These are phyloP conservation scores for Chrysemys picta DNA, from an alignment of 2,113 vertebrate genomes.

Conservation along the genomic window DNA sequence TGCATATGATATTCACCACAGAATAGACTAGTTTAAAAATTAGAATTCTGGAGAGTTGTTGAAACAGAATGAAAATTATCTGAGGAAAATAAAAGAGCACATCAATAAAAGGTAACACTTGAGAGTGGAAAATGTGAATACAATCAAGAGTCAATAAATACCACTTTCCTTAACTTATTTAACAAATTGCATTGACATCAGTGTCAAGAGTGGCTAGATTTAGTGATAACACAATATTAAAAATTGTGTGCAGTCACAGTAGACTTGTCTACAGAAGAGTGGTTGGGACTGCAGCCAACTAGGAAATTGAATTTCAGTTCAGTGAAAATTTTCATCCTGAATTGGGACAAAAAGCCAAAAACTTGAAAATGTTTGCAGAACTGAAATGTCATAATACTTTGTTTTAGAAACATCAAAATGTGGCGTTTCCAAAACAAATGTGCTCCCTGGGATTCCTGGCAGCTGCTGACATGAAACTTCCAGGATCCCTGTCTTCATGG, in stretches of 20 bases:
- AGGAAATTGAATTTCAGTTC: background rate
- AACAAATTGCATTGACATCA: slow-evolving; percentile 62
- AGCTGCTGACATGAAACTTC: background rate
- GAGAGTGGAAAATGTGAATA: slow-evolving; percentile 62
- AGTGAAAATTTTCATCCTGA: background rate
- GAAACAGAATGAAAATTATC: slow-evolving; percentile 55
- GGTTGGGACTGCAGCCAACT: background rate
- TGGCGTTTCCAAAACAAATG: background rate
- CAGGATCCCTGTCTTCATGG: background rate
- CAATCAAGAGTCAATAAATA: slow-evolving; percentile 69
- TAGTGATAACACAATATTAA: slow-evolving; percentile 40
- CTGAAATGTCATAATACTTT: background rate
- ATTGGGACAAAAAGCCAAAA: background rate
- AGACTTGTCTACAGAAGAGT: background rate
- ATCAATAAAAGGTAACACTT: slow-evolving; percentile 62
- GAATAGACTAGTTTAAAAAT: slow-evolving; percentile 1
- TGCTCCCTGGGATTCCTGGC: background rate
- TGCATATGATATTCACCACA: slow-evolving; percentile 24
- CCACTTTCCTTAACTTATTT: slow-evolving; percentile 63
- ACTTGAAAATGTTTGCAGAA: background rate
- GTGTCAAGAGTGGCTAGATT: slow-evolving; percentile 60
- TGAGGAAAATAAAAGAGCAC: slow-evolving; percentile 57
- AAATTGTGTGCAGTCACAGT: background rate
- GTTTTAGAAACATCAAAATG: background rate
- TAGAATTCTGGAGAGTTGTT: slow-evolving; percentile 3